Evolutionary conservation across 2,888 invertebrate genomes (phyloP).

Genomic region (Cloeon dipterum): DNA sequence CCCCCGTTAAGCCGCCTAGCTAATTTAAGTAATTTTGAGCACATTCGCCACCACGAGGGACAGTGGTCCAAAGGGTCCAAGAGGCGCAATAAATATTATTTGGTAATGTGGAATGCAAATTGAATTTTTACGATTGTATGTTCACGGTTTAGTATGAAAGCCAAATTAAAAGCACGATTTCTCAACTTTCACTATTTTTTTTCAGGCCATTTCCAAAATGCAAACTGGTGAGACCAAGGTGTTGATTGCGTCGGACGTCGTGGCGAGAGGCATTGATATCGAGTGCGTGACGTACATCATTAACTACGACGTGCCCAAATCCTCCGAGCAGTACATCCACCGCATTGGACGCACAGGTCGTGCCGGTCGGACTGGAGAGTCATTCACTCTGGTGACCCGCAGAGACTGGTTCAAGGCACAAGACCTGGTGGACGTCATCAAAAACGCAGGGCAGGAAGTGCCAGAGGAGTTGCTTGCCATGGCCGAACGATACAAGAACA

Average conservation of each 20-base stretch:
- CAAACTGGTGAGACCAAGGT: conserved; percentile 55
- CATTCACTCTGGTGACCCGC: conserved; percentile 59
- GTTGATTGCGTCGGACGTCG: conserved; percentile 85
- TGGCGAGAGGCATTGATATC: conserved; percentile 82
- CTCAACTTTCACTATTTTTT: no score
- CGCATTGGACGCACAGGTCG: conserved; percentile 89
- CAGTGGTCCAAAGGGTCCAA: no score
- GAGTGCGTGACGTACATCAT: conserved; percentile 74
- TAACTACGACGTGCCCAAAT: conserved; percentile 81
- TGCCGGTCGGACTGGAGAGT: conserved; percentile 64
- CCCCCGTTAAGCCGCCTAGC: no score
- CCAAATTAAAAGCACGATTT: no score
- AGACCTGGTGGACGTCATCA: conserved; percentile 61
- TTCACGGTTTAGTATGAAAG: no score
- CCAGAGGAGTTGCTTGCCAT: conserved; percentile 51
- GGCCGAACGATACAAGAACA: conserved; percentile 46
- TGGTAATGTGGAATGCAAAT: neutral
- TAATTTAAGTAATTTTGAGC: no score
- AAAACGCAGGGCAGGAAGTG: conserved; percentile 65
- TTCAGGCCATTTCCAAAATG: conserved; percentile 63
- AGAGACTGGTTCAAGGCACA: conserved; percentile 62
- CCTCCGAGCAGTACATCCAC: conserved; percentile 91
- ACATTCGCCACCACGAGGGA: no score
- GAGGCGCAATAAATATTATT: no score
- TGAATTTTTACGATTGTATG: neutral